Conservation (phyloP, 30 jellyfish, hydroid and myxozoan species). For the Haliclystus octoradiatus region DNA sequence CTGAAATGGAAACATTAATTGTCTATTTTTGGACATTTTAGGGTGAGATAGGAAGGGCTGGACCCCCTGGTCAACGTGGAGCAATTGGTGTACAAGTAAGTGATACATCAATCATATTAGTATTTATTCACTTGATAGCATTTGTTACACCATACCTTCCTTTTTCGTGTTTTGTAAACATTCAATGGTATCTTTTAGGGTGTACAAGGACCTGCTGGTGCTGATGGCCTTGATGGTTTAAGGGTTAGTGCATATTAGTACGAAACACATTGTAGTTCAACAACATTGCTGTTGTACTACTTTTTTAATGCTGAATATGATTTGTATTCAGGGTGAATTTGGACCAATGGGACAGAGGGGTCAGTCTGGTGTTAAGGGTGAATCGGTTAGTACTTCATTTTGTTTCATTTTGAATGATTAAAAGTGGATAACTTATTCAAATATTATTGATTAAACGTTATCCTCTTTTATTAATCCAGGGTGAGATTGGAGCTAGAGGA, state of each 20-base stretch:
- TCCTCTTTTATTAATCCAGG: constrained; percentile 1
- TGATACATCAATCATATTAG: neutral
- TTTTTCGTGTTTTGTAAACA: too few relatives aligned
- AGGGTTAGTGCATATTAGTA: constrained; percentile 19
- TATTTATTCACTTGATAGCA: neutral
- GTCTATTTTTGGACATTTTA: too few relatives aligned
- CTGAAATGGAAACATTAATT: too few relatives aligned
- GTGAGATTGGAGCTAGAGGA: constrained; percentile 61
- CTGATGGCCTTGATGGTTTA: constrained; percentile 55
- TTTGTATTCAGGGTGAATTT: constrained; percentile 47
- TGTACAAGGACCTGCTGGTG: too few relatives aligned
- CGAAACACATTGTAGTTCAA: neutral
- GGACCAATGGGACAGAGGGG: constrained; percentile 61
- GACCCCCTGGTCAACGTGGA: constrained; percentile 94
- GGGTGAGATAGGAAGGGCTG: constrained; percentile 71
- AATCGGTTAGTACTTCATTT: constrained; percentile 18
- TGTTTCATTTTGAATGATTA: too few relatives aligned
- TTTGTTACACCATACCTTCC: too few relatives aligned
- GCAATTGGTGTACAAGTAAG: constrained; percentile 58
- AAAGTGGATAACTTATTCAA: too few relatives aligned
- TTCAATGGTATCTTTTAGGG: too few relatives aligned
- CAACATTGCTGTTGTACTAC: neutral
- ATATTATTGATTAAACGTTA: too few relatives aligned
- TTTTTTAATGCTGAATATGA: neutral
- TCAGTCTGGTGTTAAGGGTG: constrained; percentile 42